These are phyloP conservation scores for Malurus cyaneus DNA, from an alignment of 2,113 vertebrate genomes.

Conservation along the genomic window DNA sequence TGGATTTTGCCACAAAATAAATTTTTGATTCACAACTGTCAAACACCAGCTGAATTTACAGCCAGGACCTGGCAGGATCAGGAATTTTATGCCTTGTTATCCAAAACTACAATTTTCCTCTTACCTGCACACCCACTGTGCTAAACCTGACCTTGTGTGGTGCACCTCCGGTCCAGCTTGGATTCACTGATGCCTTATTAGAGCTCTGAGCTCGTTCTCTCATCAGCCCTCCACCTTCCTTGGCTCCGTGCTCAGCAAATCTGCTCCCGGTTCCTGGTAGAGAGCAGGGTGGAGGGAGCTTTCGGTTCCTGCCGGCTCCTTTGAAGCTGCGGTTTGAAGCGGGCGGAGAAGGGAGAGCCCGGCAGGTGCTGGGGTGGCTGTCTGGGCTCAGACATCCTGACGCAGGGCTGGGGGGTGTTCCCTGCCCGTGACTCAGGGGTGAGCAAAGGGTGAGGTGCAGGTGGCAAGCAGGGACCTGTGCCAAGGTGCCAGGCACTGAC, in stretches of 20 bases:
- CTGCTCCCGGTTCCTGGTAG: background rate
- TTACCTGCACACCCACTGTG: background rate
- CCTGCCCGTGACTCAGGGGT: background rate
- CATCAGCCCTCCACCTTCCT: background rate
- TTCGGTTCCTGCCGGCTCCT: background rate
- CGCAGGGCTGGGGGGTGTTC: background rate
- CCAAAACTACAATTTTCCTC: background rate
- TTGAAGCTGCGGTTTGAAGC: background rate
- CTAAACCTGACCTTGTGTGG: background rate
- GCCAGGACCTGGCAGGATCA: background rate
- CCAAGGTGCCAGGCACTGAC: background rate
- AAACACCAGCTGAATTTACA: background rate
- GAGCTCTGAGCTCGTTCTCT: fast-evolving
- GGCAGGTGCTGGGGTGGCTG: background rate
- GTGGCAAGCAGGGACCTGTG: background rate
- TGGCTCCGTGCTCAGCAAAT: background rate
- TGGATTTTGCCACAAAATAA: background rate
- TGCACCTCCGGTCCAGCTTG: background rate
- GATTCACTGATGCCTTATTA: background rate
- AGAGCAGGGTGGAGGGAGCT: background rate
- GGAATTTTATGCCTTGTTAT: background rate
- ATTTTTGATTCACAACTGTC: background rate
- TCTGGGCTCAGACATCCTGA: background rate
- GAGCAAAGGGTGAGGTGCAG: background rate
- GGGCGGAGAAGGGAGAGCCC: background rate